Base-by-base conservation (phyloP, 2,113 vertebrate species). In the Gallinago jamesoni region DNA sequence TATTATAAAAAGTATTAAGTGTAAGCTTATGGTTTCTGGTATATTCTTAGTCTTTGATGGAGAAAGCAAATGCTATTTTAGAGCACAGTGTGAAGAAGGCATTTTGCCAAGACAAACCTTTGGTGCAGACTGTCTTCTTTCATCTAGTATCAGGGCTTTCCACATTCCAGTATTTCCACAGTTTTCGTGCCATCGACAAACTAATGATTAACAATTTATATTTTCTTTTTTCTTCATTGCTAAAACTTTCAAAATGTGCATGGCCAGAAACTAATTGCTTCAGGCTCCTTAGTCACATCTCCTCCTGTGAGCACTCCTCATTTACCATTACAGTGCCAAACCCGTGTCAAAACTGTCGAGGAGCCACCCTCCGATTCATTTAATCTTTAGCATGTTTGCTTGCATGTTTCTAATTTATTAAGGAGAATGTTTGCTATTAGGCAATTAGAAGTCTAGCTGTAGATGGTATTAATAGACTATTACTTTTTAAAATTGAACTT, bases 31-130 rank as follows among this genome's bases (percentile, higher is more conserved):
- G 95, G 87, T 93, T 97, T 97, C 94, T 96, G 70, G 84, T 97
- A 76, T 96, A 96, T 97, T 96, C 96, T 96, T 96, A 96, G 95
- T n/a, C 70, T 94, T 91, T 93, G 95, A 87, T 89, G 75, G 87
- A 87, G 89, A 96, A 96, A 91, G 89, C 48, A 93, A 96, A 85
- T 66, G 77, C 89, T 97, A 96, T 95, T 97, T 97, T 95, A 62
- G 89, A 30, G 87, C 81, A 85, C 68, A 50, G 93, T 95, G 95
- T 76, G 95, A 93, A 57, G 91, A 91, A 89, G 96, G 96, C 95
- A 82, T 37, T 43, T 89, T 97, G 95, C 96, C 96, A 97, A 96
- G 84, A 91, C 57, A 87, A 96, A 93, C 22, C 81, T 96, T 96
- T 85, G 91, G 93, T 94, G 94, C 94, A 96, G 87, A 72, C 94